Conservation (phyloP, 2,113 vertebrate species). For the Camelus dromedarius region DNA sequence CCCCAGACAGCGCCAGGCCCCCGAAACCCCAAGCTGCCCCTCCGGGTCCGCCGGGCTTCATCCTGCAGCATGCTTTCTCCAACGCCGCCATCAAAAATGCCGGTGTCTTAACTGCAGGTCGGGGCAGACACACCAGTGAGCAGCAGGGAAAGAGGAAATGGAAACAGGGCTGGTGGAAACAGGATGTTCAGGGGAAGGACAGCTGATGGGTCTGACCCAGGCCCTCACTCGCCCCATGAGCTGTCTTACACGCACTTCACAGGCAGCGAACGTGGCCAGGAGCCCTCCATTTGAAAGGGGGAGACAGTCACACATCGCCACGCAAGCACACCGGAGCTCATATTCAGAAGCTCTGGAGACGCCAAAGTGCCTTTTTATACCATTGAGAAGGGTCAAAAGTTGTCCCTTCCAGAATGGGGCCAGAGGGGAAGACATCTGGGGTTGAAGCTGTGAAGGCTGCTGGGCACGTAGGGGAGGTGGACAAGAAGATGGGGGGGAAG, state of each 20-base stretch:
- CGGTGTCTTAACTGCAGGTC: too few species aligned
- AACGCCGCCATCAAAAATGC: fast-evolving
- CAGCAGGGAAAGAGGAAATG: not conserved
- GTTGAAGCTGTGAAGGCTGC: fast-evolving
- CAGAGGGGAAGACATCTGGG: fast-evolving
- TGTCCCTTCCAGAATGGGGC: fast-evolving
- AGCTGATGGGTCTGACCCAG: not conserved
- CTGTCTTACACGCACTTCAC: fast-evolving
- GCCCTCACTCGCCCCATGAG: fast-evolving
- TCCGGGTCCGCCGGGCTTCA: fast-evolving
- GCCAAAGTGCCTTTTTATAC: fast-evolving
- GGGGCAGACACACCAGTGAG: not conserved
- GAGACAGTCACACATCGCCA: fast-evolving
- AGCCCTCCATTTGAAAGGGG: fast-evolving
- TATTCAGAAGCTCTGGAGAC: fast-evolving
- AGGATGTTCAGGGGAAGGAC: not conserved
- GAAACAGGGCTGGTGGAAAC: not conserved
- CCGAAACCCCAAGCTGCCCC: fast-evolving
- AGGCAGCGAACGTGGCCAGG: fast-evolving
- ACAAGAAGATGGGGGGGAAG: fast-evolving
- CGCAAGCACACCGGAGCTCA: fast-evolving
- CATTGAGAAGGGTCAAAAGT: fast-evolving
- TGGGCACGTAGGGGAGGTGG: fast-evolving
- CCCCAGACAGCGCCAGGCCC: fast-evolving
- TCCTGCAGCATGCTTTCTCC: not conserved